A percentile compares a stretch with the other conserved stretches of the same genome.
Conservation (phyloP, 2,797 vertebrate species). For the Tenualosa thibaudeaui region DNA sequence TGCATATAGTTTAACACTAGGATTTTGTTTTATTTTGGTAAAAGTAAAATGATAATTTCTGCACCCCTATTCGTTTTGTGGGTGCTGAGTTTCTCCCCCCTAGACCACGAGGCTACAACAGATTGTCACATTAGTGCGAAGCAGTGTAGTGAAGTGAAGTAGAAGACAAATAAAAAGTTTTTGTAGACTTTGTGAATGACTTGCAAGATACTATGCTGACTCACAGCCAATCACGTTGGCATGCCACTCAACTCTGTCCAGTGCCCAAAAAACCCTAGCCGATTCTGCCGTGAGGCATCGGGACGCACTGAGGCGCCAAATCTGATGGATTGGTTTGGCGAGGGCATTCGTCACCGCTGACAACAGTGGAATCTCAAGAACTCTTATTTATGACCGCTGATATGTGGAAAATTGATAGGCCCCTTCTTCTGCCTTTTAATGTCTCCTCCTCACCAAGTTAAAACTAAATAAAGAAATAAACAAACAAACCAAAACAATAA, state of each 20-base stretch:
- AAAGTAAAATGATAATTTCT: too few relatives aligned
- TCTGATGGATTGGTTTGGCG: conserved; percentile 55
- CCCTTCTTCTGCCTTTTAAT: conserved; percentile 51
- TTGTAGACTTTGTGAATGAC: background rate
- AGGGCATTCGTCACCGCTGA: conserved; percentile 56
- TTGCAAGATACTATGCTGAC: background rate
- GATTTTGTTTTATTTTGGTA: too few relatives aligned
- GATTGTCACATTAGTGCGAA: background rate
- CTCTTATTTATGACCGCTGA: conserved; percentile 56
- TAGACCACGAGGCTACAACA: too few relatives aligned
- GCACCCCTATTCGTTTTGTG: too few relatives aligned
- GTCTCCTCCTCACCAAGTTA: conserved; percentile 21
- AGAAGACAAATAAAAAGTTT: background rate
- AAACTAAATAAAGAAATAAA: conserved; percentile 36
- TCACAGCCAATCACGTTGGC: background rate
- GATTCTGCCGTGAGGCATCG: background rate
- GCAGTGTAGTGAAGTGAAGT: background rate
- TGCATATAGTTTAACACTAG: too few relatives aligned
- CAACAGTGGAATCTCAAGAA: conserved; percentile 56
- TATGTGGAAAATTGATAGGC: conserved; percentile 54
- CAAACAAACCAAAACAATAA: conserved; percentile 44
- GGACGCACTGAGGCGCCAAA: background rate
- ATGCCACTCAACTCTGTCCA: background rate
- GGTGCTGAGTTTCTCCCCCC: too few relatives aligned
- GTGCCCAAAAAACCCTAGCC: background rate